phyloP scores from a whole-genome alignment of 2,888 invertebrate genomes.

The Ferrisia virgata region DNA sequence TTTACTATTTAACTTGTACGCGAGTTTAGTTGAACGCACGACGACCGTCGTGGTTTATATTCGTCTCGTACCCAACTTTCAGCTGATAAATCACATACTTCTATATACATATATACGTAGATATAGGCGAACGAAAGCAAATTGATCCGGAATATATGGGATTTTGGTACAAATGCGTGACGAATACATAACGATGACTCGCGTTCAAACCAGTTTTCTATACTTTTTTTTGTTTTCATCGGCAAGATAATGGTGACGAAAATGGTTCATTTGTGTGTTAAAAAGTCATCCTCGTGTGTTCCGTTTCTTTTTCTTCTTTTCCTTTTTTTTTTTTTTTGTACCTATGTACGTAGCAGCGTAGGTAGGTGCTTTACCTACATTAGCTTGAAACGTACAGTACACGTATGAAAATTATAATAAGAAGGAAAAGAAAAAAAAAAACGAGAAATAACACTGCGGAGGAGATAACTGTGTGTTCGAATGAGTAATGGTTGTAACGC shows the following conservation, averaged over 20 bases:
- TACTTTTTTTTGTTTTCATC: not conserved
- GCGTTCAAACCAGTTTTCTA: not conserved
- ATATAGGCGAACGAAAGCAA: not conserved
- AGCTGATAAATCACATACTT: not conserved
- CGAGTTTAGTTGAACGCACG: not conserved
- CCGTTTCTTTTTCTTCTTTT: not conserved
- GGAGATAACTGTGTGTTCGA: too few relatives aligned
- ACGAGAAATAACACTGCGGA: too few relatives aligned
- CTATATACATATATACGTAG: too few relatives aligned
- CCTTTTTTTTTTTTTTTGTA: too few relatives aligned
- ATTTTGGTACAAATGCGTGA: constrained; percentile 17
- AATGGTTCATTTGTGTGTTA: not conserved
- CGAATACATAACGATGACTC: not conserved
- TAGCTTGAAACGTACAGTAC: too few relatives aligned
- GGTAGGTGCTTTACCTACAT: too few relatives aligned
- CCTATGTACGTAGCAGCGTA: too few relatives aligned
- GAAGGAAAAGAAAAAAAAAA: too few relatives aligned
- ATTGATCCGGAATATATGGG: not conserved
- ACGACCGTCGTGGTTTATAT: not conserved
- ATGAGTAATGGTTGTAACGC: not conserved
- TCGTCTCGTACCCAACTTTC: not conserved
- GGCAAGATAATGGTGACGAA: not conserved
- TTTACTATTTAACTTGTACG: not conserved
- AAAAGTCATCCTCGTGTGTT: not conserved
- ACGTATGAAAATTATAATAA: too few relatives aligned